Evolutionary conservation across 2,113 vertebrate species (phyloP).

Genomic region (Tor tambroides): DNA sequence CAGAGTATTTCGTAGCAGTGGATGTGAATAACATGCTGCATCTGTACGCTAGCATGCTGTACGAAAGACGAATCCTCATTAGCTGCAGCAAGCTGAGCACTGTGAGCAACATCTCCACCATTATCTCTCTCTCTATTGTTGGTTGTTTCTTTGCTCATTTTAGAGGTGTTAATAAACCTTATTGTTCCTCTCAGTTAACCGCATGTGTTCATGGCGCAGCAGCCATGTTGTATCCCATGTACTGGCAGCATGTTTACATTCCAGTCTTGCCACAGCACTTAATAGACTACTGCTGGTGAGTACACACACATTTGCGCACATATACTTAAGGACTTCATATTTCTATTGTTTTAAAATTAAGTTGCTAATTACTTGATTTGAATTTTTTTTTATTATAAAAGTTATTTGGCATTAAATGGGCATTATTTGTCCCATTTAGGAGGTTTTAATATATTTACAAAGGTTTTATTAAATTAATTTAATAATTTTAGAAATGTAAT

Average conservation of each 20-base stretch:
- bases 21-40: conserved; percentile 99
- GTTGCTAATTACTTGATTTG: neutral
- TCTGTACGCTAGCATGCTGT: conserved; percentile 97
- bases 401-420: too few species aligned
- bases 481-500: neutral
- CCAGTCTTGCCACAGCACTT: conserved; percentile 95
- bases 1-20: conserved; percentile 98
- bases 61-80: conserved; percentile 94
- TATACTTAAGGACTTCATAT: neutral
- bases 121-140: neutral
- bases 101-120: conserved; percentile 79
- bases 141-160: neutral
- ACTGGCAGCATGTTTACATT: conserved; percentile 99
- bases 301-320: neutral
- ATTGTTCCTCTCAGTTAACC: conserved; percentile 84
- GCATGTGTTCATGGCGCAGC: conserved; percentile 96
- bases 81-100: conserved; percentile 98
- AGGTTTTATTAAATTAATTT: neutral
- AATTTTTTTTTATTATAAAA: neutral
- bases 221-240: conserved; percentile 98
- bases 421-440: neutral
- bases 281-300: conserved; percentile 99
- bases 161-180: neutral
- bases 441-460: neutral
- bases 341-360: neutral